phyloP scores from a whole-genome alignment of 1,140 invertebrate genomes.

The Drosophila dunni region DNA sequence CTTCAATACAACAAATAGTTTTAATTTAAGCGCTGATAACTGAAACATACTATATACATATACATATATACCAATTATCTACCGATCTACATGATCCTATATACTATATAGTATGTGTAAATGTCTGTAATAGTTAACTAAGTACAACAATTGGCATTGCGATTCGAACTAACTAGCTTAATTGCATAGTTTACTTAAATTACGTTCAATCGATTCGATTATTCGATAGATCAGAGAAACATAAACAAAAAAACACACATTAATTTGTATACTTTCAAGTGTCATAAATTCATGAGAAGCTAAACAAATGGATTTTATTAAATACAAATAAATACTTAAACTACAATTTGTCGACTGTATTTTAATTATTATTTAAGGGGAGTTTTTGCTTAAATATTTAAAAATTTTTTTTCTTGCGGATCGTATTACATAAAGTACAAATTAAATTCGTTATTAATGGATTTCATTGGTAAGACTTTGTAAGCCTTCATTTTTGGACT shows the following conservation, averaged over 20 bases:
- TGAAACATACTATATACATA: slow-evolving; percentile 14
- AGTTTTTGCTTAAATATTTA: not conserved
- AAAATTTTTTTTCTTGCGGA: too few relatives aligned
- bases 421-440: too few relatives aligned
- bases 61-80: slow-evolving; percentile 7
- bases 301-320: slow-evolving; percentile 37
- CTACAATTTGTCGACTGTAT: slow-evolving; percentile 4
- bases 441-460: too few relatives aligned
- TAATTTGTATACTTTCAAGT: slow-evolving; percentile 37
- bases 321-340: slow-evolving; percentile 43
- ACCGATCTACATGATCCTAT: slow-evolving; percentile 2
- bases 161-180: slow-evolving; percentile 30
- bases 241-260: slow-evolving; percentile 11
- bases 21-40: slow-evolving; percentile 17
- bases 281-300: slow-evolving; percentile 39
- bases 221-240: slow-evolving; percentile 1
- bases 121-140: slow-evolving; percentile 12
- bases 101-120: slow-evolving; percentile 6
- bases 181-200: slow-evolving; percentile 44
- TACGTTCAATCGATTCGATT: slow-evolving; percentile 4
- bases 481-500: too few relatives aligned
- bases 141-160: slow-evolving; percentile 42
- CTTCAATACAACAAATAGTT: slow-evolving; percentile 12
- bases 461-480: too few relatives aligned
- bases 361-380: not conserved